Evolutionary conservation across 2,797 vertebrate genomes (phyloP).

Genomic region (Prunella strophiata): DNA sequence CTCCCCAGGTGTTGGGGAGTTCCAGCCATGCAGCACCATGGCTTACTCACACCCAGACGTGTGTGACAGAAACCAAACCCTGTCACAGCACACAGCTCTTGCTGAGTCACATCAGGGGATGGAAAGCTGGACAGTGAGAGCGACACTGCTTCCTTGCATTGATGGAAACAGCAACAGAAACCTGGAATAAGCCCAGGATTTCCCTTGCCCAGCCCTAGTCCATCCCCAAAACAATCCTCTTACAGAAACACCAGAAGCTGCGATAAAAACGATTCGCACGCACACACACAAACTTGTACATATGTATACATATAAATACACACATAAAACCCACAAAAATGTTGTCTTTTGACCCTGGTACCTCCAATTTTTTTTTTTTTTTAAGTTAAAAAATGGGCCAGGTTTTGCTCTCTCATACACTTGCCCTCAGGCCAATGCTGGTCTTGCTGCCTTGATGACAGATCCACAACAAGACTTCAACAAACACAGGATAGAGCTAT

Average conservation of each 20-base stretch:
- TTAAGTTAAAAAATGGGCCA: neutral
- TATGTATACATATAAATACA: neutral
- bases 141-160: neutral
- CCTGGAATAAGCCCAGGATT: neutral
- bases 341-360: neutral
- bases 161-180: neutral
- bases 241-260: neutral
- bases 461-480: neutral
- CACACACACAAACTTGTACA: neutral
- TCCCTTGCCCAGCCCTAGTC: neutral
- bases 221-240: neutral
- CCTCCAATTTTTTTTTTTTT: neutral
- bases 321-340: neutral
- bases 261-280: accelerated
- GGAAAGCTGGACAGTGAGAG: neutral
- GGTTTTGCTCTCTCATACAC: neutral
- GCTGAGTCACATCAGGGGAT: neutral
- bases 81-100: neutral
- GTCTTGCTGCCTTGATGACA: neutral
- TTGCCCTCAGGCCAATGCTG: neutral
- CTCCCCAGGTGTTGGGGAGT: neutral
- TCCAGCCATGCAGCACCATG: neutral
- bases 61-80: neutral
- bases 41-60: accelerated
- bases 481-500: neutral